Evolutionary conservation across 2,113 vertebrate species (phyloP), one percentile per base, ranked within the genome.

Genomic region (Calonectris borealis): DNA sequence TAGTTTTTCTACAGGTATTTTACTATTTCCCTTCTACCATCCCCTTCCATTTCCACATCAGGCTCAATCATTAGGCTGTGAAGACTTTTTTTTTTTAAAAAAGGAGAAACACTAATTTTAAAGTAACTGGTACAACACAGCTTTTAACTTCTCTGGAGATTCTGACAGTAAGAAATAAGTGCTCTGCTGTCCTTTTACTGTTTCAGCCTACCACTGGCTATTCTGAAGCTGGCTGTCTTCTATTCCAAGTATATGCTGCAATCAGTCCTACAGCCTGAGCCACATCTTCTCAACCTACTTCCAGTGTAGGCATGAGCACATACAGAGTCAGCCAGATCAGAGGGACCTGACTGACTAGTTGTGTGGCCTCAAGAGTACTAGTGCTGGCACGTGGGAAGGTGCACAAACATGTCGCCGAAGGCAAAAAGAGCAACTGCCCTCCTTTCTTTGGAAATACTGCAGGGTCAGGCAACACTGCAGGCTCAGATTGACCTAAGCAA

Each of bases 341-440:
- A 90, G 44, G 70, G 88, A 95, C 87, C 49, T 65, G 87, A 61
- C 88, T 86, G 80, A 94, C 92, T 2, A 76, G 93, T 79, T 85
- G 91, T 25, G 73, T 83, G 87, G 82, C 78, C 90, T 64, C 17
- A 17, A 82, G 11, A 91, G 14, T 55, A 34, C 61, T 16, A 78
- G 86, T 24, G 66, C 58, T 83, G 66, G 42, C 94, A 80, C 36
- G 82, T 15, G 12, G 81, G 70, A 85, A 96, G 66, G 66, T 65
- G 87, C 66, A 88, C 78, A 77, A 90, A 87, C 73, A 49, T 0
- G 1, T 54, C 2, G 24, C 83, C 8, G 0, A 71, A 86, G 73
- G 65, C 61, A 71, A 40, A 25, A 76, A 38, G 5, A 85, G 70
- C 66, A 91, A 69, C 40, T 85, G 89, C 52, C 40, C 65, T 91